A percentile compares a stretch with the other conserved stretches of the same genome.
Evolutionary conservation across 2,888 invertebrate genomes (phyloP).

Genomic region (Laothoe populi): DNA sequence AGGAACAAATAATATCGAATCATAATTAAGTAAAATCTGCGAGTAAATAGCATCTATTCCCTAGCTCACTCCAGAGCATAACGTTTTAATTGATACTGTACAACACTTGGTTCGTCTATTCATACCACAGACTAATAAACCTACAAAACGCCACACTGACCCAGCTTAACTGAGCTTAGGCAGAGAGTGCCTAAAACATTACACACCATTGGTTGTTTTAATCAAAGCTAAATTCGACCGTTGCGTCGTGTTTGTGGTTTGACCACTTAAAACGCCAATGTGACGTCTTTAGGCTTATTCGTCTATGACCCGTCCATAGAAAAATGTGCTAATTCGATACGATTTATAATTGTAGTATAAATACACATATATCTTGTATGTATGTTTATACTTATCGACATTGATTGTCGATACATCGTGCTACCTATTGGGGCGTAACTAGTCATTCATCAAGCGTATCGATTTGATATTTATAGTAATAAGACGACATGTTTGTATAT

Average conservation of each 20-base stretch:
- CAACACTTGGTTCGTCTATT: constrained; percentile 9
- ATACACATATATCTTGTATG: too few species aligned
- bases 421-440: constrained; percentile 3
- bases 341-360: too few species aligned
- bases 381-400: background rate
- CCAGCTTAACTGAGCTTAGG: background rate
- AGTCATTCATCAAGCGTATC: background rate
- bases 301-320: background rate
- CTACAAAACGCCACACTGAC: background rate
- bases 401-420: background rate
- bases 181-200: too few species aligned
- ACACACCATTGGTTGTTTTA: too few species aligned
- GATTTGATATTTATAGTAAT: background rate
- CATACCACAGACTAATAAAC: background rate
- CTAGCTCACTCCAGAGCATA: constrained; percentile 13
- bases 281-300: background rate
- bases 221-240: too few species aligned
- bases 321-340: constrained; percentile 22
- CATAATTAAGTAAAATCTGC: background rate
- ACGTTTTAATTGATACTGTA: constrained; percentile 19
- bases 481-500: background rate
- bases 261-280: background rate
- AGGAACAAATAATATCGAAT: background rate
- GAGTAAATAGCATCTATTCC: constrained; percentile 1
- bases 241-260: background rate